Evolutionary conservation across 2,888 invertebrate species (phyloP).

Genomic region (Formica aserva): DNA sequence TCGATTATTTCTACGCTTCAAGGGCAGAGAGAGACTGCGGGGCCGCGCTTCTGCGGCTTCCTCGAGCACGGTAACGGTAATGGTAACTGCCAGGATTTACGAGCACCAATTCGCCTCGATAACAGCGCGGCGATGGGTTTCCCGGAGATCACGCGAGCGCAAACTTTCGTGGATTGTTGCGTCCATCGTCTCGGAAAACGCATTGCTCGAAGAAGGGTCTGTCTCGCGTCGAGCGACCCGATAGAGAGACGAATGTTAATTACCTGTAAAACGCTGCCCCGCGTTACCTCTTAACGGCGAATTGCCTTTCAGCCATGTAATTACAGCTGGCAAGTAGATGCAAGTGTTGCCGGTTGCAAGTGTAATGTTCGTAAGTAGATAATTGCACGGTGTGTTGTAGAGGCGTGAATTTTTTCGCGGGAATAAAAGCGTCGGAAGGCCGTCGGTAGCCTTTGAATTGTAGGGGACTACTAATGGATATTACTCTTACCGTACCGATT

Average conservation of each 20-base stretch:
- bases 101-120: constrained; percentile 70
- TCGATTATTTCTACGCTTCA: constrained; percentile 69
- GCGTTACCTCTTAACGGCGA: constrained; percentile 36
- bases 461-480: constrained; percentile 52
- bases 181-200: constrained; percentile 1
- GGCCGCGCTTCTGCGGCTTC: constrained; percentile 63
- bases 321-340: constrained; percentile 66
- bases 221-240: constrained; percentile 22
- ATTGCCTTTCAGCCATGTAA: constrained; percentile 60
- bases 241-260: constrained; percentile 70
- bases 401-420: constrained; percentile 53
- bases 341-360: constrained; percentile 59
- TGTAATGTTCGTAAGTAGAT: constrained; percentile 52
- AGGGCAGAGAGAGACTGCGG: constrained; percentile 61
- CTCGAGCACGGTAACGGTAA: constrained; percentile 77
- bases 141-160: constrained; percentile 68
- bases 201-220: constrained; percentile 7
- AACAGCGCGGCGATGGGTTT: constrained; percentile 66
- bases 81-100: constrained; percentile 78
- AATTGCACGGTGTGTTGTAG: constrained; percentile 42
- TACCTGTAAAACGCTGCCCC: constrained; percentile 63
- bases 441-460: constrained; percentile 54
- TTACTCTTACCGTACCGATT: constrained; percentile 48
- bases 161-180: constrained; percentile 52
- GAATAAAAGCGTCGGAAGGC: constrained; percentile 49